Conservation (phyloP, 2,113 vertebrate species). For the Copsychus sechellarum region DNA sequence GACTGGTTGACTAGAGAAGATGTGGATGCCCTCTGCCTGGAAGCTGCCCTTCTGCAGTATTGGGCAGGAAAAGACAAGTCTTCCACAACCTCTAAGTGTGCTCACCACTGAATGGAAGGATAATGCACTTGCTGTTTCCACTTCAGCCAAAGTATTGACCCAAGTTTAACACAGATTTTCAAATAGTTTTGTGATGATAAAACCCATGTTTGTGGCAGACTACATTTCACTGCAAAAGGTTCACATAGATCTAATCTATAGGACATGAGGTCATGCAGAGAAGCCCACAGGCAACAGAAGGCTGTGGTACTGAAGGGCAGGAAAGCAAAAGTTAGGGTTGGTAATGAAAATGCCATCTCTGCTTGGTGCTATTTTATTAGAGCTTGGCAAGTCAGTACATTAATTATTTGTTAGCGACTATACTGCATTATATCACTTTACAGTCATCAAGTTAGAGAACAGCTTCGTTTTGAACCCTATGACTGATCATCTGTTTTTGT, state of each 20-base stretch:
- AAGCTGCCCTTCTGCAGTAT: neutral
- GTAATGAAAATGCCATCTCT: neutral
- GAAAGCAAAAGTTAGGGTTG: neutral
- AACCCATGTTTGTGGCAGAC: accelerated
- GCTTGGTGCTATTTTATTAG: neutral
- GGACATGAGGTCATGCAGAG: neutral
- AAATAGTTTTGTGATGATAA: neutral
- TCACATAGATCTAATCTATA: neutral
- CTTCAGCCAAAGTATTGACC: neutral
- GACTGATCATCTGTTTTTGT: neutral
- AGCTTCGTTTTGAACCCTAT: neutral
- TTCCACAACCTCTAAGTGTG: neutral
- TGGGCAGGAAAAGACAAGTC: neutral
- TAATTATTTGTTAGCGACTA: neutral
- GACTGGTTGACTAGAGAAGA: neutral
- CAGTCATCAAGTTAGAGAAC: neutral
- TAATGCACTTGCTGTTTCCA: neutral
- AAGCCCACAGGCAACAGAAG: neutral
- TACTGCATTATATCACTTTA: neutral
- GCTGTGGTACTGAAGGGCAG: neutral
- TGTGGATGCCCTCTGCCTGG: neutral
- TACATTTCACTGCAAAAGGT: neutral
- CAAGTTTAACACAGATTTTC: neutral
- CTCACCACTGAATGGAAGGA: neutral
- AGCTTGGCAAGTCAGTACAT: neutral